Conservation (phyloP, 2,888 invertebrate genomes). For the Silvanus unidentatus region DNA sequence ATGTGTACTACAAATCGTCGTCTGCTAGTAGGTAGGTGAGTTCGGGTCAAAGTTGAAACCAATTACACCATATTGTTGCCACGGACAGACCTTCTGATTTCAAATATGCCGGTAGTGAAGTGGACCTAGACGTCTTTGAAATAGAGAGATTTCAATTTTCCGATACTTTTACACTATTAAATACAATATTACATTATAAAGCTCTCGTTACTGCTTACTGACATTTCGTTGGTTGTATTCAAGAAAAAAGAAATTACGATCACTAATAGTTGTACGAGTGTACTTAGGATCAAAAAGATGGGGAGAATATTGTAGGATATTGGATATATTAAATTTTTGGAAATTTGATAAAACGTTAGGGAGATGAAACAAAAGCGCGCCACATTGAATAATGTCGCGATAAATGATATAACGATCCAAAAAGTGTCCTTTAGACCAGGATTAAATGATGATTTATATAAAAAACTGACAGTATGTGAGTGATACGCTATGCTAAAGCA, state of each 20-base stretch:
- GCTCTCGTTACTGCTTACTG: too few relatives aligned
- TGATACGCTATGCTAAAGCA: constrained; percentile 45
- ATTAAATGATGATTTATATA: constrained; percentile 46
- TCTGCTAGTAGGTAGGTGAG: constrained; percentile 38
- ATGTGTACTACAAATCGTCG: too few relatives aligned
- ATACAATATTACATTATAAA: neutral
- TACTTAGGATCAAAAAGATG: too few relatives aligned
- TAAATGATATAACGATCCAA: constrained; percentile 31
- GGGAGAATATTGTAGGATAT: too few relatives aligned
- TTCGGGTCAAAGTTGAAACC: constrained; percentile 44
- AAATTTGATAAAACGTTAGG: too few relatives aligned
- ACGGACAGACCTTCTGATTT: constrained; percentile 40
- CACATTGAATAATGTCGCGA: constrained; percentile 28
- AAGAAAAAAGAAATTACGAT: too few relatives aligned
- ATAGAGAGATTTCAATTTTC: constrained; percentile 1
- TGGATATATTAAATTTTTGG: too few relatives aligned
- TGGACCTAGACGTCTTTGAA: constrained; percentile 17
- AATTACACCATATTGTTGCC: constrained; percentile 47
- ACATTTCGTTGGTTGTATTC: too few relatives aligned
- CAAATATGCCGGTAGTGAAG: constrained; percentile 32
- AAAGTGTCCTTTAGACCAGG: constrained; percentile 31
- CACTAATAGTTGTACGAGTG: too few relatives aligned
- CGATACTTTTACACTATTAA: constrained; percentile 24
- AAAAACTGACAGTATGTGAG: constrained; percentile 38
- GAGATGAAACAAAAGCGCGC: too few relatives aligned